These are phyloP conservation scores for Epistrophella euchroma DNA, from an alignment of 2,888 invertebrate species.

Conservation along the genomic window DNA sequence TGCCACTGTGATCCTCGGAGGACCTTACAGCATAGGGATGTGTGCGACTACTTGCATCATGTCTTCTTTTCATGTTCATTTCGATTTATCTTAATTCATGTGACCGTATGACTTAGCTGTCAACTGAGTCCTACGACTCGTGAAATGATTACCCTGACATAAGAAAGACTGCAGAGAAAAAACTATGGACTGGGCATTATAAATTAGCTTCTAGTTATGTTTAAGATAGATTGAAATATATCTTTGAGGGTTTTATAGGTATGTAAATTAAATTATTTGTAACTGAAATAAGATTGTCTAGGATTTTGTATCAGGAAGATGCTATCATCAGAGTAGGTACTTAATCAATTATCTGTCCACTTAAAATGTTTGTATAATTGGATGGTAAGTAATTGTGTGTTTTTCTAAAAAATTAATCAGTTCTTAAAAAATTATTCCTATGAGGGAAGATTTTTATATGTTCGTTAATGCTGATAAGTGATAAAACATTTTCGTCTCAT, in stretches of 20 bases:
- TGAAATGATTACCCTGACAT: constrained; percentile 29
- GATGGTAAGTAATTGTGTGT: constrained; percentile 60
- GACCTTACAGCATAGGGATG: constrained; percentile 20
- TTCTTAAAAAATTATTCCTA: not conserved
- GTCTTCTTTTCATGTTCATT: constrained; percentile 54
- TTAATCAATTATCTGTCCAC: constrained; percentile 33
- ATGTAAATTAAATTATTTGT: not conserved
- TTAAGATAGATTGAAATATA: not conserved
- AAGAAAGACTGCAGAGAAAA: constrained; percentile 4
- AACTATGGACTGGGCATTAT: constrained; percentile 48
- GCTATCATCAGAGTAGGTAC: constrained; percentile 1
- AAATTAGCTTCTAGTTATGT: constrained; percentile 63
- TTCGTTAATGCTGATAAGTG: not conserved
- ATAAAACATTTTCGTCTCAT: not conserved
- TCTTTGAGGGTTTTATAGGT: not conserved
- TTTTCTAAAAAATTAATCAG: not conserved
- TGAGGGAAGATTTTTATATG: not conserved
- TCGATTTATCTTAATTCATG: constrained; percentile 74
- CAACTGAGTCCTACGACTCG: constrained; percentile 63
- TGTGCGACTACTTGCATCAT: not conserved
- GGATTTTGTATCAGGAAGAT: constrained; percentile 19
- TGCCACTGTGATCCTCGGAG: constrained; percentile 68
- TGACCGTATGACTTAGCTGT: constrained; percentile 66
- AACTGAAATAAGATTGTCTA: constrained; percentile 36
- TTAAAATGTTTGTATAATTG: constrained; percentile 55